Percentiles rank a stretch among this genome's conserved stretches.
Evolutionary conservation across 2,113 vertebrate genomes (phyloP).

Genomic region (Phaethornis superciliosus): DNA sequence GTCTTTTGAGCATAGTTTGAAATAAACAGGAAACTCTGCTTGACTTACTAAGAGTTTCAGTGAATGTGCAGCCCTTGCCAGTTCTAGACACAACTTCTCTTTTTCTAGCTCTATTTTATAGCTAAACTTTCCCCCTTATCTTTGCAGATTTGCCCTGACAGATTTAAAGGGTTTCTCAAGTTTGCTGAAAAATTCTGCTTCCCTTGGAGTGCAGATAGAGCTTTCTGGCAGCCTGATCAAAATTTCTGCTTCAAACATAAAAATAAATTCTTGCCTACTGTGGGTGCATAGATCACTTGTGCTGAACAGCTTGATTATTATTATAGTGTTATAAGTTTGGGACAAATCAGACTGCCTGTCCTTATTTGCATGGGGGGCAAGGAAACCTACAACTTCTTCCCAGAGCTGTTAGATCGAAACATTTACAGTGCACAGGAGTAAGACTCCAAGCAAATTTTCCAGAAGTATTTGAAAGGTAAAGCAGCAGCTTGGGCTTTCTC

Average conservation of each 20-base stretch:
- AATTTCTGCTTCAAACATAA: not conserved
- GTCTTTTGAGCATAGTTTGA: not conserved
- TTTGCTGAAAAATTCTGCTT: not conserved
- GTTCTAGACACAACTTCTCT: not conserved
- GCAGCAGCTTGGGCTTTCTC: not conserved
- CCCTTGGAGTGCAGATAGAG: not conserved
- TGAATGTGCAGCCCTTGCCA: not conserved
- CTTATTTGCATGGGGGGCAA: not conserved
- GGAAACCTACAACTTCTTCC: not conserved
- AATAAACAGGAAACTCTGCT: constrained; percentile 2
- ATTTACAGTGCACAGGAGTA: no score
- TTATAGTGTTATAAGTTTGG: not conserved
- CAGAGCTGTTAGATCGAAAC: not conserved
- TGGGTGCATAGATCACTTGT: not conserved
- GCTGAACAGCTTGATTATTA: not conserved
- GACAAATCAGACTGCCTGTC: not conserved
- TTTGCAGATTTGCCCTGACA: not conserved
- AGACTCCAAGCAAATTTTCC: not conserved
- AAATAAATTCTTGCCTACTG: not conserved
- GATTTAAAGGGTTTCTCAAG: not conserved
- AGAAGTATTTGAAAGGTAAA: fast-evolving
- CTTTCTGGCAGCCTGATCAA: not conserved
- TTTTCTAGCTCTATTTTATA: not conserved
- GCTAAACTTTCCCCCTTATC: not conserved
- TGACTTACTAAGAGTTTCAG: not conserved